phyloP scores from a whole-genome alignment of 2,797 vertebrate species.

The Buphagus erythrorhynchus region DNA sequence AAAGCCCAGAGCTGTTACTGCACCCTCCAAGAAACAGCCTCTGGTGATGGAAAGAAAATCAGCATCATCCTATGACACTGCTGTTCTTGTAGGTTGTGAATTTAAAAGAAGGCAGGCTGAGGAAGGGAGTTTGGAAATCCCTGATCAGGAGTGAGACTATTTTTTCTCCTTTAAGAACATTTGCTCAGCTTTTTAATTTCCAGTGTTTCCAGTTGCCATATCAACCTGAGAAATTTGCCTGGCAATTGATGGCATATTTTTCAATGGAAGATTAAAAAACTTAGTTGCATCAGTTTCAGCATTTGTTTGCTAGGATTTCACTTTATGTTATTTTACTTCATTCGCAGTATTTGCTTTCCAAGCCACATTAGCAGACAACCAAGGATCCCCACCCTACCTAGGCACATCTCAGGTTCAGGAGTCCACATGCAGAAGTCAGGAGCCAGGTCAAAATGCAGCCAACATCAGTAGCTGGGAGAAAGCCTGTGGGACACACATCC shows the following conservation, averaged over 20 bases:
- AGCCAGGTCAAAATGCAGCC: neutral
- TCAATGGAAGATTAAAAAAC: slow-evolving; percentile 13
- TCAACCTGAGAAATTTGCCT: slow-evolving; percentile 51
- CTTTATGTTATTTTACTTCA: neutral
- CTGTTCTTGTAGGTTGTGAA: neutral
- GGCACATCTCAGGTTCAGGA: neutral
- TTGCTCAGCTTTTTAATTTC: slow-evolving; percentile 39
- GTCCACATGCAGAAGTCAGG: neutral
- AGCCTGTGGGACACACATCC: neutral
- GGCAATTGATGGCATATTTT: slow-evolving; percentile 13
- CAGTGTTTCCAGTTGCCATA: slow-evolving; percentile 51
- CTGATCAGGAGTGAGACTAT: neutral
- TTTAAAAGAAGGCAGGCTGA: neutral
- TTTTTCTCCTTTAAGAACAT: slow-evolving; percentile 43
- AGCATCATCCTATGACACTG: neutral
- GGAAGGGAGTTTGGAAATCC: slow-evolving; percentile 33
- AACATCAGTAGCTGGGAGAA: neutral
- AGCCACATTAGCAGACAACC: neutral
- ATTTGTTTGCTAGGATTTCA: neutral
- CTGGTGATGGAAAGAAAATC: neutral
- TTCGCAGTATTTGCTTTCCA: neutral
- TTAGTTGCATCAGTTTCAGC: neutral
- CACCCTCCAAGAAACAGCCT: neutral
- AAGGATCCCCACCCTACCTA: neutral
- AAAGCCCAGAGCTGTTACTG: neutral